Evolutionary conservation across 2,888 invertebrate species (phyloP), one percentile per base, ranked within the genome.

Genomic region (Trichogramma evanescens): DNA sequence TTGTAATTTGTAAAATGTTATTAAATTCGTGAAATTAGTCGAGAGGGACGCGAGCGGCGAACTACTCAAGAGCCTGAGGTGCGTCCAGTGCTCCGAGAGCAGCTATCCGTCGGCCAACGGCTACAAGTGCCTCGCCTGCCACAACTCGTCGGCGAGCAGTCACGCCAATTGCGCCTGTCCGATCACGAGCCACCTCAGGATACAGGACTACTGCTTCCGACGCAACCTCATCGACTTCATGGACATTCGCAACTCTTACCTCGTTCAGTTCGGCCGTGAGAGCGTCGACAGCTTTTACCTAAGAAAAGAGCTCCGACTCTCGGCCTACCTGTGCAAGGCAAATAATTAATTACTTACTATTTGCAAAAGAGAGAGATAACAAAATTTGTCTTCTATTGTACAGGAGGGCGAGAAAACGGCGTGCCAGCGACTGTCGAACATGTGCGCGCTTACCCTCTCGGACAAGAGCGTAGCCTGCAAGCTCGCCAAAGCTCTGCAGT

Each of bases 401-500:
- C 70, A 80, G 71, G 79, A 79, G 67, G 74, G 74, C 49, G 80
- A 83, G 68, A 70, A 70, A 56, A 82, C 80, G 10, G 83, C 86
- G 7, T 89, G 89, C 69, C 85, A 88, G 74, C 79, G 83, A 62
- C 75, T 89, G 61, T 84, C 85, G 1, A 88, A 89, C 74, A 80
- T 88, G 74, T 89, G 89, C 69, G 79, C 83, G 0, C 73, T 87
- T 58, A 82, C 82, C 6, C 76, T 84, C 61, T 84, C 81, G 68
- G 77, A 79, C 10, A 79, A 82, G 51, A 67, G 70, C 50, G 46
- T 68, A 7, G 66, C 74, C 1, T 77, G 77, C 52, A 69, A 69
- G 55, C 43, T 66, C 42, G 70, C 71, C 44, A 64, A 65, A 59
- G 64, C 69, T 26, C 67, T 65, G 4, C 60, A 56, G 9, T 68